Evolutionary conservation across 2,888 invertebrate species (phyloP), one percentile per base, ranked within the genome.

Genomic region (Nomada goodeniana): DNA sequence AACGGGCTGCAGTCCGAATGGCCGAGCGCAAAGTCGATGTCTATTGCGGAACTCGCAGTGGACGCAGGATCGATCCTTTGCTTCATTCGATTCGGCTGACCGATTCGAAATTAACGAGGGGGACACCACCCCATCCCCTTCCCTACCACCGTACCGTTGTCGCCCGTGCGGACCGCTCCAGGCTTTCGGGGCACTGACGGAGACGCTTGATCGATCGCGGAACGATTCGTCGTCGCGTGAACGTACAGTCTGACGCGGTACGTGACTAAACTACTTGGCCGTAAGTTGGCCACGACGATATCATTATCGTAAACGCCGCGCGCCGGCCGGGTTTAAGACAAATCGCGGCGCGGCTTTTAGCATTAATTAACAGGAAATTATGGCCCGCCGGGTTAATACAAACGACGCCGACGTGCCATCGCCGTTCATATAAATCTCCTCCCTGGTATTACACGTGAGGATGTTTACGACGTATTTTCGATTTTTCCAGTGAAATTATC

Each of bases 51-150:
- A 88, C 88, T 88, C 81, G 80, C 69, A 67, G 64, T 67, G 79
- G 57, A 76, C 78, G 77, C 68, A 63, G 60, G 26, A 72, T 36
- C 64, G 76, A 67, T 76, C 82, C 84, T 87, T 88, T 84, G 84
- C 80, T 67, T 63, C 82, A 82, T 80, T 84, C 82, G 79, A 76
- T 80, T 75, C 81, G 87, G 74, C 87, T 81, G 85, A 87, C 76
- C 85, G 86, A 86, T 80, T 87, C 79, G 83, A 84, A 80, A 87
- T 83, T 88, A 88, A 88, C 85, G 86, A 88, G 88, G 77, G 42
- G 74, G 18, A 18, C 59, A 29, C 26, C 29, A 13, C 11, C 59
- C 29, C 29, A 23, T 23, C 65, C 75, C 75, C 76, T 80, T 23
- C 13, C 57, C 10, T 2, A 0, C 7, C 36, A 26, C 7, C 36